A percentile compares a stretch with the other conserved stretches of the same genome.
phyloP scores from a whole-genome alignment of 2,888 invertebrate genomes.

The Dendrolimus pini region DNA sequence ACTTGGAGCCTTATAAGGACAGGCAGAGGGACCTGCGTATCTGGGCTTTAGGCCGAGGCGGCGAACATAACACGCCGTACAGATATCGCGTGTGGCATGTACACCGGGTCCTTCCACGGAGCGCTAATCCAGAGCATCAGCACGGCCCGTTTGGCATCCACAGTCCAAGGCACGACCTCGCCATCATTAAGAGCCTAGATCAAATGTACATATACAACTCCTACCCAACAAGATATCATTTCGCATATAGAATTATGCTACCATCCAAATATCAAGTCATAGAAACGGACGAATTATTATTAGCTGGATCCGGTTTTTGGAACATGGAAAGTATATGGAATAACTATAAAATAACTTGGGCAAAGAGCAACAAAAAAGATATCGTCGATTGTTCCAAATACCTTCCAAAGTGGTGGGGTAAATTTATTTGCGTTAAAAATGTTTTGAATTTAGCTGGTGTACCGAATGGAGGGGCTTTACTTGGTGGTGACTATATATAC shows the following conservation, averaged over 20 bases:
- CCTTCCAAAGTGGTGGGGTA: constrained; percentile 50
- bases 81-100: constrained; percentile 40
- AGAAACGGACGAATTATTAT: constrained; percentile 14
- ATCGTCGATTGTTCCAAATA: constrained; percentile 36
- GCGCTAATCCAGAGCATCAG: constrained; percentile 41
- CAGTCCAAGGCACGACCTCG: constrained; percentile 37
- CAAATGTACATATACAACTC: constrained; percentile 27
- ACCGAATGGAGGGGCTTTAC: constrained; percentile 37
- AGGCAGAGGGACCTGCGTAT: constrained; percentile 32
- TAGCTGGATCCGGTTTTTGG: constrained; percentile 36
- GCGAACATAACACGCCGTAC: constrained; percentile 27
- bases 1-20: constrained; percentile 26
- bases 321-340: constrained; percentile 31
- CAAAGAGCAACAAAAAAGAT: background rate
- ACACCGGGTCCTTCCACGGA: constrained; percentile 31
- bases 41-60: constrained; percentile 39
- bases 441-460: constrained; percentile 20
- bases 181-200: constrained; percentile 30
- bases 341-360: constrained; percentile 38
- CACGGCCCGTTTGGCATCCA: constrained; percentile 41
- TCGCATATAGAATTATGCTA: constrained; percentile 20
- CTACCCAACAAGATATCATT: constrained; percentile 15
- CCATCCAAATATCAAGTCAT: background rate
- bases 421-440: constrained; percentile 45
- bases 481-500: constrained; percentile 11